Conservation (phyloP, 2,888 invertebrate genomes). For the Electrophaes corylata region DNA sequence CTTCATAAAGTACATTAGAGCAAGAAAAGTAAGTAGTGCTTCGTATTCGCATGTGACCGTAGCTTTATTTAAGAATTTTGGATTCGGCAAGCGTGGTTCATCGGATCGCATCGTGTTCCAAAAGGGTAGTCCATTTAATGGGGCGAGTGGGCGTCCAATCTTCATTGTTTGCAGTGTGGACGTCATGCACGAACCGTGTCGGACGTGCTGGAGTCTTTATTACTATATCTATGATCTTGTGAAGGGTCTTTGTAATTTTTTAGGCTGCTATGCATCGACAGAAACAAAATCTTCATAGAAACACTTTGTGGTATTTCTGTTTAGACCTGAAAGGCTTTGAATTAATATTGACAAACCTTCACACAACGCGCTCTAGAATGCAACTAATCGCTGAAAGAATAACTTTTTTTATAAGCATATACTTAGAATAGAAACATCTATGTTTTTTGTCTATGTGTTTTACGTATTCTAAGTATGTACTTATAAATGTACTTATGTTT, state of each 20-base stretch:
- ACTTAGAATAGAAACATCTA: too few species aligned
- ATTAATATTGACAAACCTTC: too few species aligned
- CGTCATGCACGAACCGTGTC: background rate
- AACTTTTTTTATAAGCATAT: too few species aligned
- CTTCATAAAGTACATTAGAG: too few species aligned
- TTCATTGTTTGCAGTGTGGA: constrained; percentile 15
- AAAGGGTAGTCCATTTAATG: background rate
- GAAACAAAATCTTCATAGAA: background rate
- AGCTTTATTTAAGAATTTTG: background rate
- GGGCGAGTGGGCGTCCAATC: constrained; percentile 14
- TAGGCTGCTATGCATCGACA: background rate
- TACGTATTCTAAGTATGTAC: too few species aligned
- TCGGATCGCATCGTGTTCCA: background rate
- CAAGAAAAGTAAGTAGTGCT: too few species aligned
- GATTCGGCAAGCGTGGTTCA: background rate
- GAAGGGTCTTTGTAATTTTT: background rate
- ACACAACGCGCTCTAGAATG: too few species aligned
- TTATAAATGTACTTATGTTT: too few species aligned
- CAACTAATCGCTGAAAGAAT: too few species aligned
- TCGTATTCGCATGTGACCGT: too few species aligned
- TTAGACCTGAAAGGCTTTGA: too few species aligned
- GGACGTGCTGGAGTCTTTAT: background rate
- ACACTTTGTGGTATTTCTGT: background rate
- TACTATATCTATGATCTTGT: background rate
- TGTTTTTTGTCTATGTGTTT: too few species aligned